These are phyloP conservation scores for Drosophila testacea DNA, from an alignment of 2,888 invertebrate genomes.

Conservation along the genomic window DNA sequence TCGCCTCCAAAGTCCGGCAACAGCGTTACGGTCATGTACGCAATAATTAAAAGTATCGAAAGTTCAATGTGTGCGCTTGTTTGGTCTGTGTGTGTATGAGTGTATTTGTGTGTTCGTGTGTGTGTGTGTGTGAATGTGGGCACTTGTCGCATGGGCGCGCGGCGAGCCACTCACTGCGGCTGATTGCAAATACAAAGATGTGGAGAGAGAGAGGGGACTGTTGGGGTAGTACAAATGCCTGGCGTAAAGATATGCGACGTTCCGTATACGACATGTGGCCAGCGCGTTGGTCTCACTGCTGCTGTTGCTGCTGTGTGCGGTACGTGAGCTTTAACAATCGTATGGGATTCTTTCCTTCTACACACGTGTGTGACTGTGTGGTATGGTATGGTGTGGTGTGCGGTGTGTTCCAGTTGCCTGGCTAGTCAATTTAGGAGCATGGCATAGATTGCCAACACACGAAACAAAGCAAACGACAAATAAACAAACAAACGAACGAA, in stretches of 20 bases:
- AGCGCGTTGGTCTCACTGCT: constrained; percentile 45
- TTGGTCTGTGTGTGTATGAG: background rate
- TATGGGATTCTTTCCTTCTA: constrained; percentile 59
- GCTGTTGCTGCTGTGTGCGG: constrained; percentile 51
- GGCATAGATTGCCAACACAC: constrained; percentile 78
- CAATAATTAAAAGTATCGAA: constrained; percentile 82
- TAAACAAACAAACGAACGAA: constrained; percentile 72
- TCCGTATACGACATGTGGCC: constrained; percentile 78
- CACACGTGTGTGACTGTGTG: constrained; percentile 9
- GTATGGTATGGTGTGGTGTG: constrained; percentile 25
- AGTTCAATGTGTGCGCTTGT: constrained; percentile 46
- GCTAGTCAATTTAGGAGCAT: constrained; percentile 75
- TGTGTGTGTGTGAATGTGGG: constrained; percentile 47
- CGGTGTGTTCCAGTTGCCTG: constrained; percentile 59
- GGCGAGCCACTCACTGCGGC: constrained; percentile 69
- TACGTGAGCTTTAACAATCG: constrained; percentile 78
- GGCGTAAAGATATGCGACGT: constrained; percentile 70
- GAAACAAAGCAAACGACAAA: constrained; percentile 79
- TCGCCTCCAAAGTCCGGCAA: constrained; percentile 69
- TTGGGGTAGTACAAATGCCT: constrained; percentile 18
- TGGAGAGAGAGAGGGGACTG: constrained; percentile 10
- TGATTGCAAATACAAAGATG: constrained; percentile 72
- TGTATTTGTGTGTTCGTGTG: constrained; percentile 31
- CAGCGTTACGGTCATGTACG: constrained; percentile 78
- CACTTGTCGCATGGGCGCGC: constrained; percentile 77